Evolutionary conservation across 2,113 vertebrate species (phyloP).

Genomic region (Oreamnos americanus): DNA sequence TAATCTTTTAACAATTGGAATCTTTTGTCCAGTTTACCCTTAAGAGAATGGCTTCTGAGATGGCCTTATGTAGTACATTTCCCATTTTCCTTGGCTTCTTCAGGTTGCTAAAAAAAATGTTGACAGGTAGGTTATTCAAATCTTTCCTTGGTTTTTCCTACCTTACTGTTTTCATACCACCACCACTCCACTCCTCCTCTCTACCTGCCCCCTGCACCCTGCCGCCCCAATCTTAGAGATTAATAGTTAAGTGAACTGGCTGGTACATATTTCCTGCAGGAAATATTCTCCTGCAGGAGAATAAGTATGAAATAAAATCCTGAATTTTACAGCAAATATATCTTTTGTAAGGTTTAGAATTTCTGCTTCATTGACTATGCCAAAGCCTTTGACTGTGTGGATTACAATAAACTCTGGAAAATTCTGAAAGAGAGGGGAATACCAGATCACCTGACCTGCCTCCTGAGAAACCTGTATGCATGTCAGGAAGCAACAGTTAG

Average conservation of each 20-base stretch:
- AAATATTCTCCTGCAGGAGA: not conserved
- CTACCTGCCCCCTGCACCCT: accelerated
- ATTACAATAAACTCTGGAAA: not conserved
- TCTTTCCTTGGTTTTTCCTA: not conserved
- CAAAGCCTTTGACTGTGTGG: not conserved
- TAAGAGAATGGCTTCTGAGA: not conserved
- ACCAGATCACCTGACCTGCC: not conserved
- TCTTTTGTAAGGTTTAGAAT: not conserved
- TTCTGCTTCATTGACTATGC: not conserved
- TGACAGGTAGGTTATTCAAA: not conserved
- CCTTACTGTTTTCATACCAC: not conserved
- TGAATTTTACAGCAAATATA: not conserved
- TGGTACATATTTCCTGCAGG: not conserved
- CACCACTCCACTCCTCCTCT: not conserved
- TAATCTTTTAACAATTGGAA: slow-evolving; percentile 6
- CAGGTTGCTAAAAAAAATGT: not conserved
- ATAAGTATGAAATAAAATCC: not conserved
- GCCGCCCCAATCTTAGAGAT: not conserved
- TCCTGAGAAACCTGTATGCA: not conserved
- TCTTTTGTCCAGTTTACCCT: not conserved
- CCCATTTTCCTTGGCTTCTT: not conserved
- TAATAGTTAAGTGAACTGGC: not conserved
- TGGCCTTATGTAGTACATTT: not conserved
- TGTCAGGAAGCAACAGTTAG: not conserved
- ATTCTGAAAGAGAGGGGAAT: not conserved